Base-by-base conservation (phyloP, 1,140 invertebrate species). In the Sycobia sp. region DNA sequence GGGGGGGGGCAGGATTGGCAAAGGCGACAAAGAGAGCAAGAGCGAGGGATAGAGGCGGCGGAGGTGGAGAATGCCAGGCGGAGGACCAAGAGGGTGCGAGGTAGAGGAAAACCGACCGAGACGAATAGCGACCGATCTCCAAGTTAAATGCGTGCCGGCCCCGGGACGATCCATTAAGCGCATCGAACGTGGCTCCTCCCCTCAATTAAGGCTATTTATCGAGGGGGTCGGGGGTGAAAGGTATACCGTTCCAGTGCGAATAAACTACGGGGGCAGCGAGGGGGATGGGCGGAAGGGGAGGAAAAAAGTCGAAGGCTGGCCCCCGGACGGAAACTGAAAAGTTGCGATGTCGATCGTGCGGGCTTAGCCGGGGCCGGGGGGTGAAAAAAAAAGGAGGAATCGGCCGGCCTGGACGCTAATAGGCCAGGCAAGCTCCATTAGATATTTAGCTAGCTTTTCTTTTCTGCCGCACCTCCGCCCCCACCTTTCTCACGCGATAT, bases 201-300 rank as follows among this genome's bases (percentile, higher is more conserved):
- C 62, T 68, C 71, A 75, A 73, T 75, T 73, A 75, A 71, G 70
- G 73, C 71, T 75, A 75, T 75, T 75, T 75, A 73, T 75, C 69
- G 73, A n/a, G n/a, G n/a, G n/a, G n/a, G n/a, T n/a, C n/a, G n/a
- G n/a, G n/a, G n/a, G n/a, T n/a, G n/a, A n/a, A n/a, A n/a, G n/a
- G n/a, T n/a, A n/a, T n/a, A n/a, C n/a, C n/a, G n/a, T n/a, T n/a
- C n/a, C n/a, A n/a, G n/a, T n/a, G n/a, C n/a, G n/a, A n/a, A n/a
- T n/a, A n/a, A n/a, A n/a, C n/a, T n/a, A n/a, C n/a, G n/a, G n/a
- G n/a, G n/a, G n/a, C n/a, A n/a, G n/a, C n/a, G n/a, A n/a, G n/a
- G n/a, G n/a, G n/a, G n/a, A n/a, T 2, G 50, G 11, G n/a, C 27
- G 16, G 18, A 23, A 49, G 38, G n/a, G 22, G 16, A 39, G 13